Evolutionary conservation across 2,888 invertebrate species (phyloP), one percentile per base, ranked within the genome.

Genomic region (Stenodera caucasica): DNA sequence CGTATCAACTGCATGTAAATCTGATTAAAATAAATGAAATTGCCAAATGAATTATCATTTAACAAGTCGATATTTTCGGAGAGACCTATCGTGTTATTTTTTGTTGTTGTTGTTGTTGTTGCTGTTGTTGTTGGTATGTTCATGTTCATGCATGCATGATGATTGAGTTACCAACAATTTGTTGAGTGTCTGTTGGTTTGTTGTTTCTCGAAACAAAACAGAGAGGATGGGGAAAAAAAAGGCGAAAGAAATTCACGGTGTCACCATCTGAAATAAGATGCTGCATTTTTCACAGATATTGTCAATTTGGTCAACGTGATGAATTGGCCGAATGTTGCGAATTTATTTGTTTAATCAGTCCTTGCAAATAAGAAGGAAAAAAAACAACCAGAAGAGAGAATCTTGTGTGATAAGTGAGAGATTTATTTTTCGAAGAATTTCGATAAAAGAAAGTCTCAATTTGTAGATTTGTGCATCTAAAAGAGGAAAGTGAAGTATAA

Each of bases 121-220:
- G 2, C 1, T 29, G 18, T 37, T 49, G 45, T 53, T 30, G 40
- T 40, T 35, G 49, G 52, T 53, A 57, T 45, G 45, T 45, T n/a
- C 45, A 23, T 45, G 40, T 40, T 8, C 40, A 18, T 40, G 50
- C 45, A 50, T 49, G 61, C 54, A 55, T 50, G 40, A 58, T 61
- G 63, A 67, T 64, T 64, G 63, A 66, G 63, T 64, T 63, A 64
- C 53, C 61, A 55, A 57, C 66, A 63, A 67, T 67, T 66, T 67
- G 67, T 67, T 56, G 49, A 51, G 54, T 61, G 66, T 64, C 67
- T 57, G 29, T 37, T 21, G 14, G 2, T 15, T 33, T n/a, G 37
- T 37, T 37, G 37, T 45, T 23, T 0, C n/a, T 45, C 23, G 6
- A 45, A 45, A 23, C 45, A 45, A 45, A 18, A 40, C 12, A n/a